Base-by-base conservation (phyloP, 2,797 vertebrate species). In the Labeo calbasu region DNA sequence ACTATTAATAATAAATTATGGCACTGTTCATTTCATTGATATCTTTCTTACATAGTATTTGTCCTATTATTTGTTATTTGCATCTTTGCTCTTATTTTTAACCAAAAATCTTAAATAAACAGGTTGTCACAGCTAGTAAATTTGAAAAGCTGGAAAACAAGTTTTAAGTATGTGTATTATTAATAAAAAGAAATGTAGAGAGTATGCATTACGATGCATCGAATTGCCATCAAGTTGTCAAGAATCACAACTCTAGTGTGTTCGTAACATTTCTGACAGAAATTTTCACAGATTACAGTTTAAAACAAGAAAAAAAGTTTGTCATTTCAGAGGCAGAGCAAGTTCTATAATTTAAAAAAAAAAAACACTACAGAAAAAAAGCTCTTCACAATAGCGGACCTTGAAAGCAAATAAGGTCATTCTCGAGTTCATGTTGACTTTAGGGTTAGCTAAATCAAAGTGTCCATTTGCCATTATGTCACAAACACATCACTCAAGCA, bases 371-470 rank as follows among this genome's bases (percentile, higher is more conserved):
- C 21, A 61, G 63, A 77, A 14, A 77, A 40, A 43, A 77, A 46
- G 21, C 32, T 57, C 51, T 1, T n/a, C 13, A 57, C 73, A 57
- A 76, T 2, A 23, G n/a, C 8, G 0, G 21, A 3, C 13, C 4
- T 4, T 5, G 21, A 59, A 43, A 43, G 53, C 32, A 76, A 57
- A 57, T 57, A 57, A 40, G 0, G 32, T 40, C 6, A 43, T 57
- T 76, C 32, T 23, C 2, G 73, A 59, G 51, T 19, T 77, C 4
- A 61, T 77, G 12, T 63, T 63, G 57, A 77, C 57, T 63, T 77
- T 28, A 46, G 46, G 36, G 14, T 2, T 3, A 63, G 23, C n/a
- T 77, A 25, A 25, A 46, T 77, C 75, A 77, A 43, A 59, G 32
- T 3, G 0, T 17, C 25, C 59, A 43, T 57, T n/a, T 15, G 53